Evolutionary conservation across 2,888 invertebrate genomes (phyloP).

Genomic region (Lepidocyrtoides sp.): DNA sequence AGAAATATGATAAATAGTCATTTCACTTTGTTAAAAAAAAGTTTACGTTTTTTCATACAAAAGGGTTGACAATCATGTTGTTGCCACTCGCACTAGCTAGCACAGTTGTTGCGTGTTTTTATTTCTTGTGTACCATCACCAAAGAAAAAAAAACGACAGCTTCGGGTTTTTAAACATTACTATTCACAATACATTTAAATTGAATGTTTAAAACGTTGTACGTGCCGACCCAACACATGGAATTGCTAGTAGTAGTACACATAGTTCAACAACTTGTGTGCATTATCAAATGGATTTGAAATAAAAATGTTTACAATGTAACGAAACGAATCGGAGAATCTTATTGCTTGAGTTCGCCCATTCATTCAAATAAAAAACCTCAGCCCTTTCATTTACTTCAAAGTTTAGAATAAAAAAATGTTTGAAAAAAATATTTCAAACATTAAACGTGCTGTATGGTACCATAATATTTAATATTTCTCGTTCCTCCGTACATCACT

Average conservation of each 20-base stretch:
- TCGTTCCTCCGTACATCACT: neutral
- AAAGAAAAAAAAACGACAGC: constrained; percentile 31
- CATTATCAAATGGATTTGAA: constrained; percentile 29
- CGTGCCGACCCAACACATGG: constrained; percentile 35
- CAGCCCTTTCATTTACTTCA: constrained; percentile 66
- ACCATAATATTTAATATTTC: no score
- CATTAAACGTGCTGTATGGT: neutral
- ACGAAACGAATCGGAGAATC: constrained; percentile 67
- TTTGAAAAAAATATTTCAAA: constrained; percentile 3
- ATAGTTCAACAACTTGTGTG: constrained; percentile 1
- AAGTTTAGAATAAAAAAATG: constrained; percentile 21
- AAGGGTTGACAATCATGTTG: constrained; percentile 84
- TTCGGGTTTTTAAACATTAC: constrained; percentile 12
- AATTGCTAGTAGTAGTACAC: neutral
- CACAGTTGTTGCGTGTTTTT: constrained; percentile 72
- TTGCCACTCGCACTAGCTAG: constrained; percentile 63
- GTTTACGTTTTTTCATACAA: constrained; percentile 70
- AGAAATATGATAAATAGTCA: constrained; percentile 85
- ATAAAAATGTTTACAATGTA: constrained; percentile 34
- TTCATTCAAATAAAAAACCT: constrained; percentile 48
- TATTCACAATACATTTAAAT: constrained; percentile 64
- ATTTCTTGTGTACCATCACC: neutral
- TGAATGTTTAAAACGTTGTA: constrained; percentile 38
- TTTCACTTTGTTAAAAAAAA: constrained; percentile 59
- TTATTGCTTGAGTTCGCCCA: constrained; percentile 63